A percentile compares a stretch with the other conserved stretches of the same genome.
These are phyloP conservation scores for Salvelinus namaycush DNA, from an alignment of 2,113 vertebrate genomes.

Conservation along the genomic window DNA sequence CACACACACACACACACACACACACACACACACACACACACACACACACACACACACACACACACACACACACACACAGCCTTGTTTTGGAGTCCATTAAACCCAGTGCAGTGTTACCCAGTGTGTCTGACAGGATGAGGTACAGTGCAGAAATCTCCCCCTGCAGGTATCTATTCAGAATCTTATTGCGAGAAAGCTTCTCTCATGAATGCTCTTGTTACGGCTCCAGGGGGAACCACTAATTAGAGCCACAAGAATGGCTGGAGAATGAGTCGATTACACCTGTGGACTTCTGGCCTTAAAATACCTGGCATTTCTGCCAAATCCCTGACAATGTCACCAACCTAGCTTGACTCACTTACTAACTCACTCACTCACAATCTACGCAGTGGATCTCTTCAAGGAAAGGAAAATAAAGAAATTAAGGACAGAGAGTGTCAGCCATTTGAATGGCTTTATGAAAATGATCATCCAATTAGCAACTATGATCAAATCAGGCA, in stretches of 20 bases:
- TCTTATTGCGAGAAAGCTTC: slow-evolving; percentile 92
- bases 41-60: slow-evolving; percentile 3
- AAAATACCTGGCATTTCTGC: slow-evolving; percentile 82
- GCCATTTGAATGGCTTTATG: slow-evolving; percentile 89
- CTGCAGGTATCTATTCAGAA: slow-evolving; percentile 93
- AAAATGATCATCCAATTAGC: slow-evolving; percentile 98
- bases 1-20: neutral
- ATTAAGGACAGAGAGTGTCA: slow-evolving; percentile 85
- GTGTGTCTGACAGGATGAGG: slow-evolving; percentile 92
- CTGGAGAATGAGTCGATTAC: slow-evolving; percentile 92
- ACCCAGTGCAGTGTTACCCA: slow-evolving; percentile 83
- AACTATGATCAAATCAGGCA: slow-evolving; percentile 90
- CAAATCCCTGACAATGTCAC: slow-evolving; percentile 72
- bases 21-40: slow-evolving; percentile 5
- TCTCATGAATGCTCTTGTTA: slow-evolving; percentile 88
- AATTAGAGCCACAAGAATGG: slow-evolving; percentile 93
- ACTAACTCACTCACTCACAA: slow-evolving; percentile 64
- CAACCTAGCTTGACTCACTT: slow-evolving; percentile 42
- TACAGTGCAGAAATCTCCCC: slow-evolving; percentile 85
- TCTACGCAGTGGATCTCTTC: neutral
- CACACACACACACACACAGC: slow-evolving; percentile 29
- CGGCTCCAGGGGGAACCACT: slow-evolving; percentile 87
- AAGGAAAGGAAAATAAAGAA: slow-evolving; percentile 47
- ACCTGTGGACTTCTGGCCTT: slow-evolving; percentile 84
- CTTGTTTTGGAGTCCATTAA: slow-evolving; percentile 97